Base-by-base conservation (phyloP, 2,888 invertebrate genomes). In the Lasioglossum pauxillum region DNA sequence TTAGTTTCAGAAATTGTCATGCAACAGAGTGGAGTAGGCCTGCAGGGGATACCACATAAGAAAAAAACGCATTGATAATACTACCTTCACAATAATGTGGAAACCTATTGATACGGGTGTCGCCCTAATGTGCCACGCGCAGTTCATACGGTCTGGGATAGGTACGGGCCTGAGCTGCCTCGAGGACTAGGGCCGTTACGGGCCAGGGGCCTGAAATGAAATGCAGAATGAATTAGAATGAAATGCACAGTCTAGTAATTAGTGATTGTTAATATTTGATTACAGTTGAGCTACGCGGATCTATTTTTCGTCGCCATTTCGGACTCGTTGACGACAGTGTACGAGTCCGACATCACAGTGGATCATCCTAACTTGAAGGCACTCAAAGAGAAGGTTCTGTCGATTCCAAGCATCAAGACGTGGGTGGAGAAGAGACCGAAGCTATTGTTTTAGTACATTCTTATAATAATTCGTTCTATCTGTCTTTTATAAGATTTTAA, bases 261-360 rank as follows among this genome's bases (percentile, higher is more conserved):
- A 19, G 1, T 38, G 19, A 38, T 57, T 19, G 27, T 23, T 49
- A 2, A 10, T 69, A 8, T 41, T 31, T 86, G n/a, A 23, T 83
- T 75, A 91, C 84, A 95, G 94, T 78, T 94, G 49, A 93, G 92
- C 46, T 94, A 94, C 85, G 94, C 92, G 0, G 95, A 95, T 82
- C 86, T 95, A 7, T 94, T 92, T 78, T 93, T 94, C 80, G 92
- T 91, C 16, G 94, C 92, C 0, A 92, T 94, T 77, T 88, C 91
- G 78, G 93, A 90, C 83, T 90, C 93, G 19, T 53, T 93, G 23
- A 90, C 78, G 38, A 92, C 87, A 27, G 92, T 89, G 23, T 91
- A 91, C 72, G 91, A 88, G 23, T 76, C 85, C 8, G 93, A 94
- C 46, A 89, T 94, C 12, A 91, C 92, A 44, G 86, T 90, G 46